phyloP scores from a whole-genome alignment of 2,113 vertebrate species.

The Podarcis muralis region DNA sequence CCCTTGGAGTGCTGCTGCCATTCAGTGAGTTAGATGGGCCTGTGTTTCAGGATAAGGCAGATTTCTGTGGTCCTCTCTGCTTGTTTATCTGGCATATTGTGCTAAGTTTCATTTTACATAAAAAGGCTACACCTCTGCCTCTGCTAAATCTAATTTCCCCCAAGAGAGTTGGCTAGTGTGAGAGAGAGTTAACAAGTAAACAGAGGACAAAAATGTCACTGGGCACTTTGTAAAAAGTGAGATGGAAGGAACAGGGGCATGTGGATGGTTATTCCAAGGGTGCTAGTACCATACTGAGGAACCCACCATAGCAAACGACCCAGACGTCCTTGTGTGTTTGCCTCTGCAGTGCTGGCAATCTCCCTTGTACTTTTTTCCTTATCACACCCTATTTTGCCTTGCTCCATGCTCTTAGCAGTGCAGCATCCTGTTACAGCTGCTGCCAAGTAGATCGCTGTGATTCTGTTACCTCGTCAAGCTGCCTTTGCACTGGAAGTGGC shows the following conservation, averaged over 20 bases:
- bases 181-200: background rate
- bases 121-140: background rate
- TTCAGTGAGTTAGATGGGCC: no score
- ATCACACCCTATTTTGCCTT: rapidly evolving
- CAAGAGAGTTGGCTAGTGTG: background rate
- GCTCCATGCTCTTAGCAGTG: background rate
- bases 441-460: rapidly evolving
- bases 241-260: background rate
- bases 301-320: background rate
- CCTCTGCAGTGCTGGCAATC: background rate
- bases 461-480: rapidly evolving
- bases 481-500: background rate
- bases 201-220: background rate
- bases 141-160: background rate
- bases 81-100: no score
- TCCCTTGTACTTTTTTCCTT: rapidly evolving
- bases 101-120: no score
- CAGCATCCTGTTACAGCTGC: rapidly evolving
- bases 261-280: background rate
- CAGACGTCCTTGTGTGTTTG: background rate
- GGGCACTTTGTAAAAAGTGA: background rate
- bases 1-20: no score
- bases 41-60: no score
- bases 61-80: no score
- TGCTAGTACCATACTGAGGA: background rate